A percentile compares a stretch with the other conserved stretches of the same genome.
These are phyloP conservation scores for Rhaphigaster nebulosa DNA, from an alignment of 2,888 invertebrate genomes.

Conservation along the genomic window DNA sequence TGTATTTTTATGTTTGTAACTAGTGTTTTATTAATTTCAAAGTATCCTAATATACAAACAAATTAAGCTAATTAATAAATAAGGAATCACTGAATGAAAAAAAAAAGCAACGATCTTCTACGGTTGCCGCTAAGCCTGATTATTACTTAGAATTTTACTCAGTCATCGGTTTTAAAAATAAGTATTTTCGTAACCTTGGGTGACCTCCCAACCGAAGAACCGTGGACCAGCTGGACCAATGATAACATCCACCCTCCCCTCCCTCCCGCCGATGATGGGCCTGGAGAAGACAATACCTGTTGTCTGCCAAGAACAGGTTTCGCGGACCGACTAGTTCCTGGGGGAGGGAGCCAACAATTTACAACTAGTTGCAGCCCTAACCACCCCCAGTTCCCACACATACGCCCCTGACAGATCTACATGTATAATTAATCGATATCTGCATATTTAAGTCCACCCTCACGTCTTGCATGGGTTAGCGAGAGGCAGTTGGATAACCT, in stretches of 20 bases:
- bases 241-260: background rate
- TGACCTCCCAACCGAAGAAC: slow-evolving; percentile 25
- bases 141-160: too few species aligned
- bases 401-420: slow-evolving; percentile 41
- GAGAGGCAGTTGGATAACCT: slow-evolving; percentile 7
- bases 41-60: too few species aligned
- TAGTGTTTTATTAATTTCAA: too few species aligned
- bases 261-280: background rate
- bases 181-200: background rate
- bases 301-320: slow-evolving; percentile 33
- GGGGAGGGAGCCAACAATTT: background rate
- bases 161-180: background rate
- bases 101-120: too few species aligned
- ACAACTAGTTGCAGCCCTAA: slow-evolving; percentile 26
- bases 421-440: slow-evolving; percentile 58
- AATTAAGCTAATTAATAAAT: too few species aligned
- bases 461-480: background rate
- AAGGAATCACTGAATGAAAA: too few species aligned
- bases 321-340: background rate
- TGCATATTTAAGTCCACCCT: slow-evolving; percentile 51
- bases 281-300: slow-evolving; percentile 29
- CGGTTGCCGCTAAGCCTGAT: too few species aligned
- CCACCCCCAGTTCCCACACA: slow-evolving; percentile 35
- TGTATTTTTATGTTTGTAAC: too few species aligned
- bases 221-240: background rate